Evolutionary conservation across 2,113 vertebrate species (phyloP).

Genomic region (Rhagologus leucostigma): DNA sequence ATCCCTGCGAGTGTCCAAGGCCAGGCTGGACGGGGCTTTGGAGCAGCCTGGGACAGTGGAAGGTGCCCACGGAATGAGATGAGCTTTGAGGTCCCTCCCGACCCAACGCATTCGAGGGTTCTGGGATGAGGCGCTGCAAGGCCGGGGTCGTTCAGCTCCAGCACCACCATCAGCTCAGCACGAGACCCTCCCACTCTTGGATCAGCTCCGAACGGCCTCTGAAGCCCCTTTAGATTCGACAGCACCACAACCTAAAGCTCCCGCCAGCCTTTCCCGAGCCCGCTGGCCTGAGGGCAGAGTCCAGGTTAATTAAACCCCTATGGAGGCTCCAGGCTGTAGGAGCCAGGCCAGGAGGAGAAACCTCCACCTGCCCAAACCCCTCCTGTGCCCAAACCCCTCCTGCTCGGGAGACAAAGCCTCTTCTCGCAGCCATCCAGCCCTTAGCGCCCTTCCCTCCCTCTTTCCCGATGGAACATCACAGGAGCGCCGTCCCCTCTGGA

Average conservation of each 20-base stretch:
- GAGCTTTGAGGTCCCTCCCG: neutral
- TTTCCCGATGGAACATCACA: fast-evolving
- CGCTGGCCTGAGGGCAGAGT: fast-evolving
- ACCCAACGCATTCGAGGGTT: fast-evolving
- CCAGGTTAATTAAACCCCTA: neutral
- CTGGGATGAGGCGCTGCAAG: neutral
- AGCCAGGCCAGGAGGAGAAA: neutral
- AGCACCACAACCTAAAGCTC: neutral
- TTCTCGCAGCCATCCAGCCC: neutral
- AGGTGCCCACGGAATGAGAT: neutral
- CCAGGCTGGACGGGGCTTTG: neutral
- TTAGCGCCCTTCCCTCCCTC: neutral
- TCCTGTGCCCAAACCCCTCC: neutral
- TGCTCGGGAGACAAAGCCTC: neutral
- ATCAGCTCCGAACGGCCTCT: neutral
- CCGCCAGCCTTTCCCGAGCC: fast-evolving
- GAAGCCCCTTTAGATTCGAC: neutral
- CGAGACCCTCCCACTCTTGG: neutral
- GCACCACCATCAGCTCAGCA: neutral
- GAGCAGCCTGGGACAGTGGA: fast-evolving
- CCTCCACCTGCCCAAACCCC: neutral
- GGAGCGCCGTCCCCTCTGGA: neutral
- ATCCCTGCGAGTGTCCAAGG: neutral
- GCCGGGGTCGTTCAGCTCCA: neutral
- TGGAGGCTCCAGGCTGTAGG: neutral